Evolutionary conservation across 2,888 invertebrate genomes (phyloP).

Genomic region (Drosophila longiperda): DNA sequence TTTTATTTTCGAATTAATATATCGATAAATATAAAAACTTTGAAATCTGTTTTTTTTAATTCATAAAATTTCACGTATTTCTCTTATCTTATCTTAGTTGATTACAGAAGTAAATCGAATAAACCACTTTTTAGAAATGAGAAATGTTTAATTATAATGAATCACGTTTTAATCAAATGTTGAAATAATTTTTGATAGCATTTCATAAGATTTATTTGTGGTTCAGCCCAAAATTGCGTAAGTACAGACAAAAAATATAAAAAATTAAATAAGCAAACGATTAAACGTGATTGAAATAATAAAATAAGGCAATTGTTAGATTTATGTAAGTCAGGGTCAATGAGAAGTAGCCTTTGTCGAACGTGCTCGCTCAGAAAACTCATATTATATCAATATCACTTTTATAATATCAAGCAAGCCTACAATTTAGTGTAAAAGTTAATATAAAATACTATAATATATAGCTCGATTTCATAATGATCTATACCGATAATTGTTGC

Average conservation of each 20-base stretch:
- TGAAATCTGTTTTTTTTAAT: neutral
- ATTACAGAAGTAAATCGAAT: neutral
- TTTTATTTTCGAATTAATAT: neutral
- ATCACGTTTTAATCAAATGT: neutral
- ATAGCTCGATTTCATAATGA: slow-evolving; percentile 35
- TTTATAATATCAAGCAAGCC: slow-evolving; percentile 7
- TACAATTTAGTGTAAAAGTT: slow-evolving; percentile 1
- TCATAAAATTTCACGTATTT: neutral
- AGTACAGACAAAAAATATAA: slow-evolving; percentile 4
- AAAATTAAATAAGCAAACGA: slow-evolving; percentile 30
- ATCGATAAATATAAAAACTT: neutral
- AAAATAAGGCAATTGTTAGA: slow-evolving; percentile 18
- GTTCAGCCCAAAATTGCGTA: slow-evolving; percentile 9
- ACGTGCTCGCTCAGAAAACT: neutral
- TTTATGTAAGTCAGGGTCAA: slow-evolving; percentile 47
- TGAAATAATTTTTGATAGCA: neutral
- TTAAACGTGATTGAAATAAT: slow-evolving; percentile 42
- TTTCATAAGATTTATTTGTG: neutral
- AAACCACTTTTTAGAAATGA: too few relatives aligned
- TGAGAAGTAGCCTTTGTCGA: neutral
- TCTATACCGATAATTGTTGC: slow-evolving; percentile 65
- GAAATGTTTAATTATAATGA: too few relatives aligned
- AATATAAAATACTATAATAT: neutral
- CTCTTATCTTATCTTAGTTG: neutral
- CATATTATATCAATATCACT: neutral